A percentile compares a stretch with the other conserved stretches of the same genome.
phyloP scores from a whole-genome alignment of 2,797 vertebrate species.

The Spinus olivaceus region DNA sequence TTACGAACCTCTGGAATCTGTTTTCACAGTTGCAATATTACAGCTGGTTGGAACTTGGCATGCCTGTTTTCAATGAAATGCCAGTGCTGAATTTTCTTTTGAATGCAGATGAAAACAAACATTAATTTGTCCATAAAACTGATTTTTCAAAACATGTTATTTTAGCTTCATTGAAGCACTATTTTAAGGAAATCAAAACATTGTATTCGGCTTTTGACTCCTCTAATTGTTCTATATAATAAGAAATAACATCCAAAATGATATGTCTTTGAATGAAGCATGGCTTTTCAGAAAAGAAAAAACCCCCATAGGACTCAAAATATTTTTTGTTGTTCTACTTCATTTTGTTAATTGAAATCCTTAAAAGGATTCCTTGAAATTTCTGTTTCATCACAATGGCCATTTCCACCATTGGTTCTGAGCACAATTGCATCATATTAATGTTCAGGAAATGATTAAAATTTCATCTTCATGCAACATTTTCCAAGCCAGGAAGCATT shows the following conservation, averaged over 20 bases:
- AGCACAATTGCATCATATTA: neutral
- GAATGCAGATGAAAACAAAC: conserved; percentile 36
- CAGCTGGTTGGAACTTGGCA: conserved; percentile 55
- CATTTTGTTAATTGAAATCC: neutral
- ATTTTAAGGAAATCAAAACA: conserved; percentile 49
- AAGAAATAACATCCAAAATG: conserved; percentile 5
- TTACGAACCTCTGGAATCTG: conserved; percentile 33
- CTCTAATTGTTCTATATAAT: conserved; percentile 16
- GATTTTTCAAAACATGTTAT: conserved; percentile 1
- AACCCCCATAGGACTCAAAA: neutral
- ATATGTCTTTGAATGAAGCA: neutral
- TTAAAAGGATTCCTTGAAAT: neutral
- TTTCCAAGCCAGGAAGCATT: neutral
- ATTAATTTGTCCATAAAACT: conserved; percentile 43
- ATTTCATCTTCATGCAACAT: neutral
- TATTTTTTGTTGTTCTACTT: neutral
- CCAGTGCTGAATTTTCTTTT: conserved; percentile 38
- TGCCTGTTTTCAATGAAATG: conserved; percentile 5
- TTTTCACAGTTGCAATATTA: neutral
- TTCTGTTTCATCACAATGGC: neutral
- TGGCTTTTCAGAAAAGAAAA: neutral
- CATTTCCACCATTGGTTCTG: neutral
- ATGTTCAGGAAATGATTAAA: neutral
- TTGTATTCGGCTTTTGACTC: neutral
- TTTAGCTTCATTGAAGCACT: neutral